Evolutionary conservation across 2,888 invertebrate species (phyloP).

Genomic region (Allygus modestus): DNA sequence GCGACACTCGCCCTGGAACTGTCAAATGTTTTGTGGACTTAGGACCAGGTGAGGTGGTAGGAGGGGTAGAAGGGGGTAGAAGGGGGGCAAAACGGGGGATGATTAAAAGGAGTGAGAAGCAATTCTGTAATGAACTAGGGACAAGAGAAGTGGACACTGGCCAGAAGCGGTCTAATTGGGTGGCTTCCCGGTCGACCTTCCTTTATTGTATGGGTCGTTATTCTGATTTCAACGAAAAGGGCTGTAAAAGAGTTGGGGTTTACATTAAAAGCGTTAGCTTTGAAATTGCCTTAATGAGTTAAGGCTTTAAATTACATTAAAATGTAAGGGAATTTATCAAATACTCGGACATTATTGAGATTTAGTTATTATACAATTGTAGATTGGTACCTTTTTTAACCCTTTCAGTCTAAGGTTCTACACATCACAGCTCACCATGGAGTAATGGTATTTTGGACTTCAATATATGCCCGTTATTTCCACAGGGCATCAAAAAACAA

Average conservation of each 20-base stretch:
- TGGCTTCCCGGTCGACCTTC: slow-evolving; percentile 18
- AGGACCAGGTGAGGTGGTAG: slow-evolving; percentile 25
- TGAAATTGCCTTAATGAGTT: too few species aligned
- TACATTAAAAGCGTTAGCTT: too few species aligned
- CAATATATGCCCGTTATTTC: too few species aligned
- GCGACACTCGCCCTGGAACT: neutral
- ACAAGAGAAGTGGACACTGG: slow-evolving; percentile 35
- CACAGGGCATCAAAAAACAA: too few species aligned
- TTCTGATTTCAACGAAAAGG: slow-evolving; percentile 5
- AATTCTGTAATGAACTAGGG: slow-evolving; percentile 60
- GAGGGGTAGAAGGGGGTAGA: neutral
- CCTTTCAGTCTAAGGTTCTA: too few species aligned
- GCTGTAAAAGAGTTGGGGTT: neutral
- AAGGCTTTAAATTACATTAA: too few species aligned
- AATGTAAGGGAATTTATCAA: too few species aligned
- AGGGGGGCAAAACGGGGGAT: slow-evolving; percentile 26
- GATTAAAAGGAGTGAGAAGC: slow-evolving; percentile 62
- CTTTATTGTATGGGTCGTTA: neutral
- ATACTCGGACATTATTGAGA: too few species aligned
- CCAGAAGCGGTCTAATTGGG: neutral
- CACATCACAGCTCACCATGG: too few species aligned
- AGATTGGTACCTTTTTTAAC: too few species aligned
- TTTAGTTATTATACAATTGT: too few species aligned
- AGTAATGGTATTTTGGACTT: too few species aligned
- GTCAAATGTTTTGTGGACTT: slow-evolving; percentile 53